Percentiles rank a stretch among this genome's conserved stretches.
These are phyloP conservation scores for Aplocera efformata DNA, from an alignment of 2,888 invertebrate species.

Conservation along the genomic window DNA sequence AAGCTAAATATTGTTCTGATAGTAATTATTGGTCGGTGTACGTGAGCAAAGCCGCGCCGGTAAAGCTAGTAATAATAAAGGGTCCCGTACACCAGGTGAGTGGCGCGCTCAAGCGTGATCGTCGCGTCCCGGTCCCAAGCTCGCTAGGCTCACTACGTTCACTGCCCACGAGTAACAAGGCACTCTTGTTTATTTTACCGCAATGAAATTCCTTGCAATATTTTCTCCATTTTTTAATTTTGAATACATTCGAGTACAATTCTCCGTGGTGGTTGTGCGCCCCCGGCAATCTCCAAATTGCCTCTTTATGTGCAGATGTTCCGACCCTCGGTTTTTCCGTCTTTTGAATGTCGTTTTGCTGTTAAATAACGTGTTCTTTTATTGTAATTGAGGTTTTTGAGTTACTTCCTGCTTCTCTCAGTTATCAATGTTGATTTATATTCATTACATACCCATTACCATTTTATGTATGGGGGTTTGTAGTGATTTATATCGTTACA, in stretches of 20 bases:
- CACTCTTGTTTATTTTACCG: slow-evolving; percentile 75
- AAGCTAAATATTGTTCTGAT: no score
- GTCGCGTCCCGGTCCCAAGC: slow-evolving; percentile 17
- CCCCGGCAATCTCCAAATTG: slow-evolving; percentile 80
- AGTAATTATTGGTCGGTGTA: no score
- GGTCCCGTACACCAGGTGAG: no score
- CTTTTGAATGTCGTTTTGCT: slow-evolving; percentile 80
- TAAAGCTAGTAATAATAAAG: no score
- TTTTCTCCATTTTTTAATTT: slow-evolving; percentile 75
- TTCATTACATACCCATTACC: no score
- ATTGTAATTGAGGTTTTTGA: slow-evolving; percentile 69
- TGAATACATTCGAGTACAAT: slow-evolving; percentile 79
- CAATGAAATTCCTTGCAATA: slow-evolving; percentile 74
- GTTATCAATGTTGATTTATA: slow-evolving; percentile 24
- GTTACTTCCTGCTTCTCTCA: slow-evolving; percentile 47
- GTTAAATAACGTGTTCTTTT: slow-evolving; percentile 77
- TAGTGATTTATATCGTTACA: no score
- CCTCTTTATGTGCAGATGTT: slow-evolving; percentile 81
- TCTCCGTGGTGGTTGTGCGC: slow-evolving; percentile 72
- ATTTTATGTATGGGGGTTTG: no score
- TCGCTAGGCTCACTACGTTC: slow-evolving; percentile 34
- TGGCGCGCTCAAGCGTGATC: slow-evolving; percentile 20
- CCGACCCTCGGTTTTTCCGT: slow-evolving; percentile 78
- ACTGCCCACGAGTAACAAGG: slow-evolving; percentile 49
- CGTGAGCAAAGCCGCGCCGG: no score